Percentiles rank a stretch among this genome's conserved stretches.
phyloP scores from a whole-genome alignment of 1,140 invertebrate species.

The Zaprionus taronus region DNA sequence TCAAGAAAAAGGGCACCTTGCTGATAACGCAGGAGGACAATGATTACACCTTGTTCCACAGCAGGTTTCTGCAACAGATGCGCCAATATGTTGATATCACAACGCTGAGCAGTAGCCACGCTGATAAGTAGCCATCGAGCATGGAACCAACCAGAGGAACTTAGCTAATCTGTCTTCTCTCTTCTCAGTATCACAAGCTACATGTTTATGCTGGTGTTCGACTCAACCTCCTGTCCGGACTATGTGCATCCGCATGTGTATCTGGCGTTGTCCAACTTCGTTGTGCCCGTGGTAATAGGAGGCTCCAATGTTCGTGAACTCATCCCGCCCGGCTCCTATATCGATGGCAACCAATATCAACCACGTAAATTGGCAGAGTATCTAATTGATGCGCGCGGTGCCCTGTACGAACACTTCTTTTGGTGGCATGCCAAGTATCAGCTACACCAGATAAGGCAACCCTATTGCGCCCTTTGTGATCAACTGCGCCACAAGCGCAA shows the following conservation, averaged over 20 bases:
- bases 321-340: constrained; percentile 47
- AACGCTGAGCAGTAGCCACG: constrained; percentile 2
- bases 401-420: constrained; percentile 31
- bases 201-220: constrained; percentile 60
- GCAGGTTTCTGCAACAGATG: constrained; percentile 41
- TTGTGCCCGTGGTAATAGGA: constrained; percentile 61
- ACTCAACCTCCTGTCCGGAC: constrained; percentile 50
- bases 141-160: not conserved
- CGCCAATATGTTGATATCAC: constrained; percentile 38
- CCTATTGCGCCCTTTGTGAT: constrained; percentile 56
- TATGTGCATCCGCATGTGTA: constrained; percentile 55
- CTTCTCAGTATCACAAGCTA: constrained; percentile 50
- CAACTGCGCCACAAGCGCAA: not conserved
- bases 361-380: constrained; percentile 24
- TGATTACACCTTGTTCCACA: constrained; percentile 19
- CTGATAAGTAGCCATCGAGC: constrained; percentile 25
- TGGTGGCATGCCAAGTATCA: constrained; percentile 62
- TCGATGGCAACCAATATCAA: constrained; percentile 16
- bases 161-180: not conserved
- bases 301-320: constrained; percentile 33
- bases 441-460: constrained; percentile 19
- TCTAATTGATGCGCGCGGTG: constrained; percentile 5
- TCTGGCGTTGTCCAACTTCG: constrained; percentile 37
- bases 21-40: constrained; percentile 43
- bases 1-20: constrained; percentile 21